These are phyloP conservation scores for Aspidiotus destructor DNA, from an alignment of 2,888 invertebrate genomes.

Conservation along the genomic window DNA sequence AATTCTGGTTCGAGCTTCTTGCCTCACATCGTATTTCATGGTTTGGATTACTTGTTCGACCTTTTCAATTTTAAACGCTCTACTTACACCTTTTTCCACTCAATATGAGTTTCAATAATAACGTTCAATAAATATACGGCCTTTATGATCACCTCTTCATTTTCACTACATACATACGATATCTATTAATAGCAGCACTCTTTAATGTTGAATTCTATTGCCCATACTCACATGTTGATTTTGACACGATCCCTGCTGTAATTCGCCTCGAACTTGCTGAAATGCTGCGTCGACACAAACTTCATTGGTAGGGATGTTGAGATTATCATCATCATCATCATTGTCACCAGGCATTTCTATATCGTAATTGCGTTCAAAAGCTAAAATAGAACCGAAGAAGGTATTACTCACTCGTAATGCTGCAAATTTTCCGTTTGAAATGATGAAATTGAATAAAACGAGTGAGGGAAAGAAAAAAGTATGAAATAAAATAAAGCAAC, in stretches of 20 bases:
- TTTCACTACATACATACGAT: too few relatives aligned
- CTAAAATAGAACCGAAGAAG: not conserved
- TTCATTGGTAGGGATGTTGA: not conserved
- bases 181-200: too few relatives aligned
- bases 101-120: too few relatives aligned
- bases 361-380: conserved; percentile 18
- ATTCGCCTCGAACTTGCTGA: conserved; percentile 12
- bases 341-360: not conserved
- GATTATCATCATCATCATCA: not conserved
- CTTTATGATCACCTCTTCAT: too few relatives aligned
- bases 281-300: conserved; percentile 10
- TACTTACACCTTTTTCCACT: too few relatives aligned
- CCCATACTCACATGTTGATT: conserved; percentile 7
- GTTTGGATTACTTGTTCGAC: too few relatives aligned
- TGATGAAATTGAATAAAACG: not conserved
- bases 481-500: not conserved
- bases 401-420: not conserved
- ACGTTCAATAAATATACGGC: too few relatives aligned
- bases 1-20: too few relatives aligned
- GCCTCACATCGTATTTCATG: too few relatives aligned
- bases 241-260: conserved; percentile 8
- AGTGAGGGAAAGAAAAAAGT: not conserved
- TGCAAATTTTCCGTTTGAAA: not conserved
- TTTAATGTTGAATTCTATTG: too few relatives aligned
- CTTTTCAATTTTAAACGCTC: too few relatives aligned